Evolutionary conservation across 2,113 vertebrate genomes (phyloP).

Genomic region (Apus apus): DNA sequence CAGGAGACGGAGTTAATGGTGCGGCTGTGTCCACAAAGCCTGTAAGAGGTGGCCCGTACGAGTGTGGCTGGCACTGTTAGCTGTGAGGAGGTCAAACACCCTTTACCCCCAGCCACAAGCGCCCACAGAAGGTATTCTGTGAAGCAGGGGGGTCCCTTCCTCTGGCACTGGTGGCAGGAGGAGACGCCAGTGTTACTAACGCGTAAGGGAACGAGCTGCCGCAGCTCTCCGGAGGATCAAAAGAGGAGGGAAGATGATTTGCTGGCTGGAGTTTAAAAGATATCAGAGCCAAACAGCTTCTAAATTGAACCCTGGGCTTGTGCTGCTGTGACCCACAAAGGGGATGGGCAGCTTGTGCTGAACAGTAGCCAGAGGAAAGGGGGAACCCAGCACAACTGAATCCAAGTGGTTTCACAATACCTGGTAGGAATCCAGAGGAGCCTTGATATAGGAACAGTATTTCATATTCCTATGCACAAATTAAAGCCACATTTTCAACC

Average conservation of each 20-base stretch:
- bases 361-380: conserved; percentile 70
- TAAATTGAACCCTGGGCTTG: conserved; percentile 30
- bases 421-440: conserved; percentile 67
- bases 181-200: neutral
- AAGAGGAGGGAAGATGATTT: neutral
- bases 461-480: conserved; percentile 60
- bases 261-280: conserved; percentile 3
- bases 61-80: neutral
- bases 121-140: conserved; percentile 13
- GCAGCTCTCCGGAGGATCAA: conserved; percentile 19
- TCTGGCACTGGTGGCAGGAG: conserved; percentile 35
- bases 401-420: conserved; percentile 70
- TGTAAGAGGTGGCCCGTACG: neutral
- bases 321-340: neutral
- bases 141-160: conserved; percentile 36
- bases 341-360: conserved; percentile 31
- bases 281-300: conserved; percentile 46
- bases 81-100: conserved; percentile 36
- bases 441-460: conserved; percentile 62
- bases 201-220: neutral
- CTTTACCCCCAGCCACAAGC: neutral
- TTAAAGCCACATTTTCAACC: conserved; percentile 65
- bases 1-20: neutral
- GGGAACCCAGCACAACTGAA: conserved; percentile 40
- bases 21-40: neutral